phyloP scores from a whole-genome alignment of 2,888 invertebrate species.

The Junonia oenone region DNA sequence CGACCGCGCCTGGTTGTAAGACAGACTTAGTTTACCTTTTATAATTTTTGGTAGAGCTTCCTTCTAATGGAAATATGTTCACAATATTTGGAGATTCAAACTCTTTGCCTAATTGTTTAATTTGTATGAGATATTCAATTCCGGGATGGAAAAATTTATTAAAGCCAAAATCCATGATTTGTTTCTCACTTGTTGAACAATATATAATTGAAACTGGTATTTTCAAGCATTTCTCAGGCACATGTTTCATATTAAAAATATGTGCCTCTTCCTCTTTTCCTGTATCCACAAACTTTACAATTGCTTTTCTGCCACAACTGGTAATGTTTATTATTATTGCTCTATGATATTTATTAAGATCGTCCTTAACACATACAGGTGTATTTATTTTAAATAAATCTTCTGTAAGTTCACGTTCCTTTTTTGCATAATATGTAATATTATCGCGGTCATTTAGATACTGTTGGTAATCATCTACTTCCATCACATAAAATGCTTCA shows the following conservation, averaged over 20 bases:
- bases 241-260: constrained; percentile 25
- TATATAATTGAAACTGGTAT: constrained; percentile 28
- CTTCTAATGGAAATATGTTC: neutral
- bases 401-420: constrained; percentile 16
- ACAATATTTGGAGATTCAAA: constrained; percentile 7
- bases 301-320: constrained; percentile 18
- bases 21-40: neutral
- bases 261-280: constrained; percentile 29
- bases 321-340: constrained; percentile 29
- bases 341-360: constrained; percentile 31
- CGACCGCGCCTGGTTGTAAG: too few relatives aligned
- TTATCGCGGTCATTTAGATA: constrained; percentile 31
- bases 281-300: constrained; percentile 34
- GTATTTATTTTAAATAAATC: constrained; percentile 27
- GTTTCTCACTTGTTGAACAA: constrained; percentile 23
- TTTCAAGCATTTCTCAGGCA: constrained; percentile 23
- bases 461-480: constrained; percentile 28
- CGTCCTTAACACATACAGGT: constrained; percentile 26
- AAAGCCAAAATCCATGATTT: constrained; percentile 20
- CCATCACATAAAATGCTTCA: constrained; percentile 34
- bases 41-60: neutral
- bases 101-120: constrained; percentile 10
- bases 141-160: constrained; percentile 25
- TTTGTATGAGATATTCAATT: constrained; percentile 27
- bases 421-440: constrained; percentile 27